Percentiles rank a stretch among this genome's conserved stretches.
phyloP scores from a whole-genome alignment of 2,888 invertebrate species.

The Caenorhabditis afra region DNA sequence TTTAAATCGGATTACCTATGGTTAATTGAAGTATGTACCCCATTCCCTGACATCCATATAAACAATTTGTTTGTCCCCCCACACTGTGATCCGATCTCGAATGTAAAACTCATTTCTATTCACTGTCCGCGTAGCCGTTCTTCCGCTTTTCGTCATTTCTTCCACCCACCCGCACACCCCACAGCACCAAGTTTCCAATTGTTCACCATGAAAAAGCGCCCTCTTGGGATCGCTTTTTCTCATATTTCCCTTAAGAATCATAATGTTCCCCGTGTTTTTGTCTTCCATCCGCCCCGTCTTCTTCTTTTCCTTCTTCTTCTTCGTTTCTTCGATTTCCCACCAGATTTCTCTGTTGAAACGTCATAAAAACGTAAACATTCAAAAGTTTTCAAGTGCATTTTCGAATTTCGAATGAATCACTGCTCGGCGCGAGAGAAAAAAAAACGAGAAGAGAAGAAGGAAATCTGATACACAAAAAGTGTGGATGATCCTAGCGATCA shows the following conservation, averaged over 20 bases:
- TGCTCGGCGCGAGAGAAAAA: not conserved
- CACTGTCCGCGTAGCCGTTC: conserved; percentile 10
- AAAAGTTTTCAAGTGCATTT: not conserved
- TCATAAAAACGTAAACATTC: conserved; percentile 45
- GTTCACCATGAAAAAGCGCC: not conserved
- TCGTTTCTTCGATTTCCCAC: not conserved
- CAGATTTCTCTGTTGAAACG: conserved; percentile 17
- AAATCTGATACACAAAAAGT: conserved; percentile 39
- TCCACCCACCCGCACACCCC: not conserved
- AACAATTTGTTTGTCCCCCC: not conserved
- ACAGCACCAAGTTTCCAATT: not conserved
- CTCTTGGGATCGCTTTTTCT: not conserved
- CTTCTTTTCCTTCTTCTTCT: conserved; percentile 1
- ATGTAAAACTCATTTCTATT: not conserved
- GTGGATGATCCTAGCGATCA: conserved; percentile 38
- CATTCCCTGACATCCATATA: no score
- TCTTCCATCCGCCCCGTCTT: not conserved
- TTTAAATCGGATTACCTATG: conserved; percentile 15
- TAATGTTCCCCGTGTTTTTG: not conserved
- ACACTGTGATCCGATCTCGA: conserved; percentile 40
- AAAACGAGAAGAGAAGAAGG: not conserved
- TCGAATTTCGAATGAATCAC: no score
- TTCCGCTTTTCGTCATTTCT: not conserved
- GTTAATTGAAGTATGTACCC: conserved; percentile 25
- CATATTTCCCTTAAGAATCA: not conserved